Percentiles rank a stretch among this genome's conserved stretches.
These are phyloP conservation scores for Sinocyclocheilus grahami DNA, from an alignment of 2,113 vertebrate species.

Conservation along the genomic window DNA sequence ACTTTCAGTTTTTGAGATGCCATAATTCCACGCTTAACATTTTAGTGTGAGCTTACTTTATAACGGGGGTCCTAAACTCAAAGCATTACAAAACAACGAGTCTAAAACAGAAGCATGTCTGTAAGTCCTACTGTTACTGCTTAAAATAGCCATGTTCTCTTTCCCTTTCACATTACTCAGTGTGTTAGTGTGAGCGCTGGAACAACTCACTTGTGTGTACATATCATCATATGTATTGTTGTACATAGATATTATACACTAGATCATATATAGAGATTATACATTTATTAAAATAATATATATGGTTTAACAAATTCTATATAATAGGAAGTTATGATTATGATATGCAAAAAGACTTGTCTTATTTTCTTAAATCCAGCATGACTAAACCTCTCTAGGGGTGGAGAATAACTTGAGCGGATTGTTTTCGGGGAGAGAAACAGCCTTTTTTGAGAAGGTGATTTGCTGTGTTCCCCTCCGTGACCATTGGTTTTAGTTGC, in stretches of 20 bases:
- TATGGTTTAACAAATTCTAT: constrained; percentile 57
- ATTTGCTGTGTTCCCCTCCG: constrained; percentile 30
- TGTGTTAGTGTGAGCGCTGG: constrained; percentile 2
- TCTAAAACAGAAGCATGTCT: constrained; percentile 37
- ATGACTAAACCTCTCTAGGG: constrained; percentile 61
- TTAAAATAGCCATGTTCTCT: constrained; percentile 15
- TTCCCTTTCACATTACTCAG: constrained; percentile 33
- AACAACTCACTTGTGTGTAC: constrained; percentile 17
- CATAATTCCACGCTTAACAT: constrained; percentile 24
- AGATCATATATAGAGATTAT: constrained; percentile 50
- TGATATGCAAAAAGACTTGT: constrained; percentile 61
- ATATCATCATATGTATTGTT: constrained; percentile 51
- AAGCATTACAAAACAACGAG: neutral
- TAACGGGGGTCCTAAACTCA: neutral
- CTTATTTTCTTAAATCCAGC: constrained; percentile 64
- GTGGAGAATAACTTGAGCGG: constrained; percentile 48
- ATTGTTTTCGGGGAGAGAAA: constrained; percentile 41
- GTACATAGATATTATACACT: constrained; percentile 66
- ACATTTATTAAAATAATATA: constrained; percentile 50
- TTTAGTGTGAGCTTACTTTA: constrained; percentile 12
- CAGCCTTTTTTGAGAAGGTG: constrained; percentile 34
- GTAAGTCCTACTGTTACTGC: constrained; percentile 20
- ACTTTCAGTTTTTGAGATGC: constrained; percentile 6
- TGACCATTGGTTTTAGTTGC: constrained; percentile 57
- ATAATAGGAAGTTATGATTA: constrained; percentile 56